Base-by-base conservation (phyloP, 2,888 invertebrate genomes). In the Acleris emargana region DNA sequence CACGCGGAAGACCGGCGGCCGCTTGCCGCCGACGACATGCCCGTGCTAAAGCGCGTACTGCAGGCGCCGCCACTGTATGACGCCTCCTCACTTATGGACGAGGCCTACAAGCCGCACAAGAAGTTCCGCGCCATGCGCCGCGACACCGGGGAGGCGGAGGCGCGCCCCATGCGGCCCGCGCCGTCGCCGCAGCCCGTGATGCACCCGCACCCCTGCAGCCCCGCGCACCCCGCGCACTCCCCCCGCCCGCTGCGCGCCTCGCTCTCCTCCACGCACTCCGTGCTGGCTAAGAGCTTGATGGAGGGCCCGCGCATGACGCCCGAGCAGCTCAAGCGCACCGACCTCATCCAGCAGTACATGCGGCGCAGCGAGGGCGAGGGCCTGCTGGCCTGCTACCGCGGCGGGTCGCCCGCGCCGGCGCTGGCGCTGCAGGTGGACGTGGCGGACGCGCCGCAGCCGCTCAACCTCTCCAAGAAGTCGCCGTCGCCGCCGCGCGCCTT, bases 61-160 rank as follows among this genome's bases (percentile, higher is more conserved):
- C 97, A 98, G 83, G 98, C 98, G 1, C 98, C 98, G 1, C 98
- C 98, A 0, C 91, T 98, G 7, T 97, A 97, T 87, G 97, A 97
- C 82, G 97, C 97, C 63, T 96, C 97, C 81, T 96, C 97, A 2
- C 89, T 98, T 64, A 98, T 98, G 97, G 97, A 98, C 84, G 98
- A 97, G 88, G 97, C 97, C 17, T 98, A 98, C 93, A 97, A 98
- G 84, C 98, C 98, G 68, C 98, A 98, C 93, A 98, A 98, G 89
- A 98, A 98, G 87, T 98, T 98, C 94, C 95, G 98, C 52, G 97
- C 97, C 2, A 92, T 97, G 82, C 93, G 97, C 28, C 96, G 97
- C 75, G 97, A 97, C 81, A 95, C 95, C 2, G 96, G 96, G 51
- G 97, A 97, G 79, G 96, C 96, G 2, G 96, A 95, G 71, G 88